Percentiles rank a stretch among this genome's conserved stretches.
Evolutionary conservation across 1,140 invertebrate species (phyloP).

Genomic region (Drosophila asahinai): DNA sequence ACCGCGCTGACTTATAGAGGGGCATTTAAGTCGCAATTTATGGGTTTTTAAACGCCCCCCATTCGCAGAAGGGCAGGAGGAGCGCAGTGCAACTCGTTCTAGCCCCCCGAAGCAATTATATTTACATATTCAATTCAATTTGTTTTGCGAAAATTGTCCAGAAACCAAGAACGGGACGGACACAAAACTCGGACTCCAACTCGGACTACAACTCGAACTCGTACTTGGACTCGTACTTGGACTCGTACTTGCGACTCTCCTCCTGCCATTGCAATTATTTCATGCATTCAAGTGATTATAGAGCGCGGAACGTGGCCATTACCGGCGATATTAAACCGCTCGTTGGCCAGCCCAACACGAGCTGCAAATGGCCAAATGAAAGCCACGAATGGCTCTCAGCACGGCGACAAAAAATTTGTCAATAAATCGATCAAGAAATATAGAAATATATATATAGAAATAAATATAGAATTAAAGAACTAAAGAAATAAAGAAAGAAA

Average conservation of each 20-base stretch:
- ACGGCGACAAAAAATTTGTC: constrained; percentile 11
- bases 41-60: constrained; percentile 63
- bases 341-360: constrained; percentile 41
- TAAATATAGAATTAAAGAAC: too few relatives aligned
- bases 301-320: constrained; percentile 73
- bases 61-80: neutral
- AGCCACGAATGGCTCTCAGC: constrained; percentile 11
- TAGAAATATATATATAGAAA: neutral
- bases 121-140: constrained; percentile 80
- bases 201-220: neutral
- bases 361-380: constrained; percentile 55
- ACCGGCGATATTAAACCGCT: constrained; percentile 71
- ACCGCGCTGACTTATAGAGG: neutral
- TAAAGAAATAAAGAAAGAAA: too few relatives aligned
- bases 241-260: neutral
- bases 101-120: constrained; percentile 60
- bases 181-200: neutral
- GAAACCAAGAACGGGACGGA: constrained; percentile 14
- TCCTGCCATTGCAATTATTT: constrained; percentile 48
- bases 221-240: neutral
- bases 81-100: constrained; percentile 14
- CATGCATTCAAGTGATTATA: constrained; percentile 58
- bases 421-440: neutral
- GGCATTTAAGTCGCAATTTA: constrained; percentile 62
- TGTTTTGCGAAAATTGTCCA: constrained; percentile 68